Conservation (phyloP, 2,113 vertebrate genomes). For the Callithrix jacchus region DNA sequence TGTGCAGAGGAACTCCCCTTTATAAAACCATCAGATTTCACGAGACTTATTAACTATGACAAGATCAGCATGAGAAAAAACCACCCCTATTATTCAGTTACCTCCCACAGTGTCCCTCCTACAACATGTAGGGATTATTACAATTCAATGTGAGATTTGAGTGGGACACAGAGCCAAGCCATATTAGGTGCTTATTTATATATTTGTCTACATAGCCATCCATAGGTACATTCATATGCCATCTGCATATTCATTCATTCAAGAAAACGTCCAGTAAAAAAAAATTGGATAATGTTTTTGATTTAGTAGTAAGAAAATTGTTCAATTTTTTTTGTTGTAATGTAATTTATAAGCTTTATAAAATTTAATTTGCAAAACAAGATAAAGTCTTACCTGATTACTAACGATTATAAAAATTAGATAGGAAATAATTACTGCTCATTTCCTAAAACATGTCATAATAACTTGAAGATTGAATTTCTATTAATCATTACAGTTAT, state of each 20-base stretch:
- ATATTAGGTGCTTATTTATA: not conserved
- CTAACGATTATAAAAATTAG: slow-evolving; percentile 45
- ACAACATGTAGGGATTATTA: too few species aligned
- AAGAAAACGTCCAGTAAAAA: not conserved
- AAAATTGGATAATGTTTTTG: not conserved
- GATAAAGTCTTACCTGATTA: slow-evolving; percentile 43
- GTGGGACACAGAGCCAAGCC: too few species aligned
- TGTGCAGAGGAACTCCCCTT: too few species aligned
- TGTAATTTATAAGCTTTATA: slow-evolving; percentile 58
- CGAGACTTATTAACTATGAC: too few species aligned
- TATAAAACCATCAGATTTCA: too few species aligned
- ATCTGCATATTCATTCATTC: not conserved
- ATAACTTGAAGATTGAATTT: slow-evolving; percentile 23
- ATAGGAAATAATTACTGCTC: slow-evolving; percentile 51
- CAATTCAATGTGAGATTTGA: too few species aligned
- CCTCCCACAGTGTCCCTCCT: too few species aligned
- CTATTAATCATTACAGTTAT: slow-evolving; percentile 27
- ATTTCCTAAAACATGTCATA: slow-evolving; percentile 40
- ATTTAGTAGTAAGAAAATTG: slow-evolving; percentile 66
- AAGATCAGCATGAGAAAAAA: too few species aligned
- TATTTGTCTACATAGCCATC: not conserved
- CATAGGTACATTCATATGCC: not conserved
- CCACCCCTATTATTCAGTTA: too few species aligned
- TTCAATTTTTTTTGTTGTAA: slow-evolving; percentile 63
- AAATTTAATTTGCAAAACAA: slow-evolving; percentile 65